Evolutionary conservation across 2,797 vertebrate species (phyloP).

Genomic region (Champsocephalus gunnari): DNA sequence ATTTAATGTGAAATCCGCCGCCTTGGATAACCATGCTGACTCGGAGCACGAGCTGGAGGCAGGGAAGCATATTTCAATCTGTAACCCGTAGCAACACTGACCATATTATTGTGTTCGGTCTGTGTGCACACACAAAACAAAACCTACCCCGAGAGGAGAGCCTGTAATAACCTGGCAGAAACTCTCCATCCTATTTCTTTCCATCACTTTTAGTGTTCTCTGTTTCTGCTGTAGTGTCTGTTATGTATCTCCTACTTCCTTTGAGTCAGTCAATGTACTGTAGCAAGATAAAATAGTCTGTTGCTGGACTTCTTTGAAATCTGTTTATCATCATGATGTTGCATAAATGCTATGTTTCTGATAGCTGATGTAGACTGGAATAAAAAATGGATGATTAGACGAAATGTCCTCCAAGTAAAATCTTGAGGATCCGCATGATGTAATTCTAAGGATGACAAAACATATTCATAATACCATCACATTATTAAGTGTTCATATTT

Average conservation of each 20-base stretch:
- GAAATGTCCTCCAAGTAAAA: no score
- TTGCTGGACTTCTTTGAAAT: not conserved
- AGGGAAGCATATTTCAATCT: slow-evolving; percentile 54
- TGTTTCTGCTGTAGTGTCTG: not conserved
- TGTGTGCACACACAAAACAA: slow-evolving; percentile 43
- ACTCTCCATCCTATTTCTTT: slow-evolving; percentile 28
- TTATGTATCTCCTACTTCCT: not conserved
- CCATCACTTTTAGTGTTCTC: not conserved
- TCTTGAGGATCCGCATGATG: no score
- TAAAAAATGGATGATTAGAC: not conserved
- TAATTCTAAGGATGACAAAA: no score
- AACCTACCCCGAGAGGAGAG: slow-evolving; percentile 38
- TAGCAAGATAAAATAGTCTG: not conserved
- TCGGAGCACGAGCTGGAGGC: slow-evolving; percentile 51
- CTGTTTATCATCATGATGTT: not conserved
- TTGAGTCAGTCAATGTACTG: not conserved
- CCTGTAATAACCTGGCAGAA: slow-evolving; percentile 47
- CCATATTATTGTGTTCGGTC: slow-evolving; percentile 12
- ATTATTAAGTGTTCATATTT: no score
- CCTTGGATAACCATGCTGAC: slow-evolving; percentile 56
- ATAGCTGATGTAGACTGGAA: not conserved
- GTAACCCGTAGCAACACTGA: slow-evolving; percentile 55
- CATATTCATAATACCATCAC: not conserved
- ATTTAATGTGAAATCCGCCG: slow-evolving; percentile 58
- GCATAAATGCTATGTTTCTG: not conserved